Evolutionary conservation across 2,888 invertebrate species (phyloP).

Genomic region (Strigamia maritima): DNA sequence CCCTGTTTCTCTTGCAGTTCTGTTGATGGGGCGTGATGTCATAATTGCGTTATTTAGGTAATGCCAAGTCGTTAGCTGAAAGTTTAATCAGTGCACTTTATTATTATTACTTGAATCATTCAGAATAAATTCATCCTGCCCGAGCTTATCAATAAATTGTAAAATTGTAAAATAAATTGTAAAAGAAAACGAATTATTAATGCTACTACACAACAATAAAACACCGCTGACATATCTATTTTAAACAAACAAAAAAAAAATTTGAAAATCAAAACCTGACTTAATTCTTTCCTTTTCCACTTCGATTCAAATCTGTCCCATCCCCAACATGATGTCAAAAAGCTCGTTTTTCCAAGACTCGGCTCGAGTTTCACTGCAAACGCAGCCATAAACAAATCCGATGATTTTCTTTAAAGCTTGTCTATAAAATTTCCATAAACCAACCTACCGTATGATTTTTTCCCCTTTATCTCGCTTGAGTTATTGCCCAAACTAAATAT

Average conservation of each 20-base stretch:
- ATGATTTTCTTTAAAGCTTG: not conserved
- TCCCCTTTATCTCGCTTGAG: not conserved
- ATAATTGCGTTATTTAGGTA: constrained; percentile 34
- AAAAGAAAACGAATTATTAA: not conserved
- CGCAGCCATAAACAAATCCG: not conserved
- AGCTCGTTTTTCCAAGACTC: no score
- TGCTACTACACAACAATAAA: no score
- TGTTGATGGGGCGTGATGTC: constrained; percentile 32
- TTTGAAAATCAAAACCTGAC: no score
- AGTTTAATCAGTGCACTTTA: constrained; percentile 31
- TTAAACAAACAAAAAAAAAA: no score
- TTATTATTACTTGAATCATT: constrained; percentile 26
- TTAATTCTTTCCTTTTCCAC: no score
- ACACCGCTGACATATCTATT: no score
- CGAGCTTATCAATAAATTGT: not conserved
- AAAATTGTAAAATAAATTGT: no score
- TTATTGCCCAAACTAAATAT: constrained; percentile 17
- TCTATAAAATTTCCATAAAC: constrained; percentile 18
- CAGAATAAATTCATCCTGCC: not conserved
- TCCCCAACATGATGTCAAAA: no score
- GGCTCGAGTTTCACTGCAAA: not conserved
- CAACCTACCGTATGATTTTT: constrained; percentile 3
- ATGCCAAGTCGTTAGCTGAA: constrained; percentile 32
- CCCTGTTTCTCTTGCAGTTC: constrained; percentile 28
- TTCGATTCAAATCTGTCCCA: no score